These are phyloP conservation scores for Kradibia gibbosae DNA, from an alignment of 1,140 invertebrate species.

Conservation along the genomic window DNA sequence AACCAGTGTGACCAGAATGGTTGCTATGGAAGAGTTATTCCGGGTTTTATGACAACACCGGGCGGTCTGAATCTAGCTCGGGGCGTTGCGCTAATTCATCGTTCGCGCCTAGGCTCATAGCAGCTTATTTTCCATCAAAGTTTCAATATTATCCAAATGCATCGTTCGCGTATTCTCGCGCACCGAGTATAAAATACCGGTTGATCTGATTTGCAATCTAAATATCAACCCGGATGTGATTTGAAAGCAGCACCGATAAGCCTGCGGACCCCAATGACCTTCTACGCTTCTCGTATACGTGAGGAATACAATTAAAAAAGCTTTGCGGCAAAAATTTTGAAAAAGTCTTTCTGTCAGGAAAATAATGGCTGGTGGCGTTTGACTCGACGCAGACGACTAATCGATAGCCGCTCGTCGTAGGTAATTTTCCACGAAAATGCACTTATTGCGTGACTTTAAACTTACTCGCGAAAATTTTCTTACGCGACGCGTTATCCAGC, in stretches of 20 bases:
- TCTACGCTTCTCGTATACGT: not conserved
- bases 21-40: slow-evolving; percentile 72
- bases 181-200: not conserved
- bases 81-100: slow-evolving; percentile 54
- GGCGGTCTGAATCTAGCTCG: slow-evolving; percentile 66
- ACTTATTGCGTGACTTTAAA: not conserved
- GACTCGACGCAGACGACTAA: not conserved
- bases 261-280: slow-evolving; percentile 20
- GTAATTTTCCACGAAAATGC: slow-evolving; percentile 26
- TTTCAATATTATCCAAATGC: not conserved
- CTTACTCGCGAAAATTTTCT: slow-evolving; percentile 35
- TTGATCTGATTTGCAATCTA: slow-evolving; percentile 46
- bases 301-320: not conserved
- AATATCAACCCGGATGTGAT: slow-evolving; percentile 21
- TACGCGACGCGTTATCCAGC: slow-evolving; percentile 45
- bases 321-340: slow-evolving; percentile 12
- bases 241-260: not conserved
- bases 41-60: slow-evolving; percentile 61
- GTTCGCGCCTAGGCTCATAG: not conserved
- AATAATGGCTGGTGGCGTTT: not conserved
- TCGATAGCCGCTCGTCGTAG: slow-evolving; percentile 3
- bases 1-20: slow-evolving; percentile 74
- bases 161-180: not conserved
- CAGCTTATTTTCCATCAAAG: not conserved
- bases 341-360: not conserved